Conservation (phyloP, 2,888 invertebrate genomes). For the Sthenelais limicola region DNA sequence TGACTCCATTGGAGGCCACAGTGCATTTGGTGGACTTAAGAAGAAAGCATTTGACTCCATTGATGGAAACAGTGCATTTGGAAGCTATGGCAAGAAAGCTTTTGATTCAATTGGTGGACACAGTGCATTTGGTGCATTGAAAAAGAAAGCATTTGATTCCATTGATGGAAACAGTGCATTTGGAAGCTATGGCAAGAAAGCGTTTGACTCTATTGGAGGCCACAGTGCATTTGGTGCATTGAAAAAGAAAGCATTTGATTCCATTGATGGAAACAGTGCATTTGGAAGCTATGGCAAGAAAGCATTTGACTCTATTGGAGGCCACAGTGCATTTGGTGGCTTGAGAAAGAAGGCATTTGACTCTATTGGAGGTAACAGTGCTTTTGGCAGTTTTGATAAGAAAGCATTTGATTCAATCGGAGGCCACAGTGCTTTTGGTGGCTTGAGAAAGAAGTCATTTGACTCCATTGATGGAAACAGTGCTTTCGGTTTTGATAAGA, state of each 20-base stretch:
- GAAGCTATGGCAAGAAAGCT: constrained; percentile 40
- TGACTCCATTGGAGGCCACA: constrained; percentile 38
- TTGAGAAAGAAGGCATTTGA: constrained; percentile 39
- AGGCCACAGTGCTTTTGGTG: constrained; percentile 22
- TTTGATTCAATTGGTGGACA: constrained; percentile 39
- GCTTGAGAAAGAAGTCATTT: constrained; percentile 34
- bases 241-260: constrained; percentile 42
- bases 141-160: constrained; percentile 45
- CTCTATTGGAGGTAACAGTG: background rate
- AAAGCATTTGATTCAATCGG: constrained; percentile 43
- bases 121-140: constrained; percentile 39
- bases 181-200: constrained; percentile 25
- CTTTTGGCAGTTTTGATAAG: constrained; percentile 42
- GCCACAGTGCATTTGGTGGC: constrained; percentile 42
- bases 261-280: constrained; percentile 33
- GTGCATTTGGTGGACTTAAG: constrained; percentile 42
- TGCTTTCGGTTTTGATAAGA: constrained; percentile 36
- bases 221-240: constrained; percentile 43
- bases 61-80: constrained; percentile 35
- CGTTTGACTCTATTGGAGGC: constrained; percentile 43
- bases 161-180: constrained; percentile 38
- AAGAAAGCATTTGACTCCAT: constrained; percentile 46
- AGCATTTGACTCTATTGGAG: constrained; percentile 45
- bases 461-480: constrained; percentile 29
- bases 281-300: constrained; percentile 44